Base-by-base conservation (phyloP, 2,113 vertebrate genomes). In the Rhombomys opimus region DNA sequence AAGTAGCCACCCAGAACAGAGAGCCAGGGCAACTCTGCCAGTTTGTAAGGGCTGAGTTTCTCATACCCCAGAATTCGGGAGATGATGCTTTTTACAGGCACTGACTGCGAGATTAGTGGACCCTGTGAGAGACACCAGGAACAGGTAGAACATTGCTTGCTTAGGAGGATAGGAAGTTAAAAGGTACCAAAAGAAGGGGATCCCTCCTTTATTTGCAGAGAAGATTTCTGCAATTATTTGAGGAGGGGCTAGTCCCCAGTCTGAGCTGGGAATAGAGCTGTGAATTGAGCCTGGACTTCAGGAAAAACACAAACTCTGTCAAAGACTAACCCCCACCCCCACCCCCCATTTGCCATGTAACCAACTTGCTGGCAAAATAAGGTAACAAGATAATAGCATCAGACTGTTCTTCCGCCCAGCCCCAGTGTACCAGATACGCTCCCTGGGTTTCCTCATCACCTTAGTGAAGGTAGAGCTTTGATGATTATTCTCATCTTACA, bases 351-450 rank as follows among this genome's bases (percentile, higher is more conserved):
- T 46, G 76, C 30, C 65, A 25, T 20, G 32, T 77, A 63, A 22
- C 72, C 78, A 87, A 92, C 12, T 93, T 77, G 50, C 92, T 95
- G 41, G 85, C 91, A 82, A 87, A 73, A 85, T 78, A 73, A 84
- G 80, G 84, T 72, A 59, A 80, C 50, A 80, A 82, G 68, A 78
- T 82, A 68, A 78, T n/a, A 73, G 90, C 89, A 86, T 59, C 35
- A 41, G 86, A 67, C 35, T 10, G 52, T 87, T 81, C 91, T 81
- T 61, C 22, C 50, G 86, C 54, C 9, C 52, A 96, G 68, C n/a
- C 76, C 73, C 77, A 23, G 57, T 2, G 20, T 52, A 20, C 90
- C 61, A 68, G 95, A 61, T 32, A 68, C 13, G 67, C 35, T 78
- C 54, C 25, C 50, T 67, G 17, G 9, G 73, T 86, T 88, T 91